phyloP scores from a whole-genome alignment of 1,140 invertebrate genomes.

The Mercenaria mercenaria region DNA sequence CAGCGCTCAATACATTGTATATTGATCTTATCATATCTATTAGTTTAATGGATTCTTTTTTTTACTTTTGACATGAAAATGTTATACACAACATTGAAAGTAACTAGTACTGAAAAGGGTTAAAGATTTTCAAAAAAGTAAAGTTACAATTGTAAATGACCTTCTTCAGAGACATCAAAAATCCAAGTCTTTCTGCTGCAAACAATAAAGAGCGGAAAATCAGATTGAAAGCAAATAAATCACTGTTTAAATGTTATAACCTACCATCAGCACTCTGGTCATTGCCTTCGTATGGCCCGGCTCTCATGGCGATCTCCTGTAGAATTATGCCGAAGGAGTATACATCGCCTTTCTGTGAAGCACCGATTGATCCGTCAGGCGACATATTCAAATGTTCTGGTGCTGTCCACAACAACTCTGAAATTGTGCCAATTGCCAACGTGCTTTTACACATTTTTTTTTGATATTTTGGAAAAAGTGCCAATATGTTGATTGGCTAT shows the following conservation, averaged over 20 bases:
- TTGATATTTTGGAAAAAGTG: not conserved
- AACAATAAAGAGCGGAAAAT: too few species aligned
- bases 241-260: too few species aligned
- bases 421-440: too few species aligned
- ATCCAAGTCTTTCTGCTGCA: too few species aligned
- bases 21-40: not conserved
- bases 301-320: conserved; percentile 47
- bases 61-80: too few species aligned
- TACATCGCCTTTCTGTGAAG: conserved; percentile 56
- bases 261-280: conserved; percentile 22
- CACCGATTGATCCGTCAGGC: not conserved
- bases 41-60: not conserved
- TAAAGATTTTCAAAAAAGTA: too few species aligned
- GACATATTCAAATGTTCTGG: conserved; percentile 36
- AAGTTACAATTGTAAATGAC: too few species aligned
- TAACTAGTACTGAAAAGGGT: too few species aligned
- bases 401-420: conserved; percentile 53
- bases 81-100: too few species aligned
- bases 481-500: not conserved
- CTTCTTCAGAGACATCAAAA: too few species aligned
- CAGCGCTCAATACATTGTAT: not conserved
- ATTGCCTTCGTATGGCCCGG: conserved; percentile 38
- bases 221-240: too few species aligned
- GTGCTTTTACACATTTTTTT: not conserved
- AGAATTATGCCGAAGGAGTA: conserved; percentile 50